Conservation (phyloP, 2,888 invertebrate species). For the Catocala fraxini region DNA sequence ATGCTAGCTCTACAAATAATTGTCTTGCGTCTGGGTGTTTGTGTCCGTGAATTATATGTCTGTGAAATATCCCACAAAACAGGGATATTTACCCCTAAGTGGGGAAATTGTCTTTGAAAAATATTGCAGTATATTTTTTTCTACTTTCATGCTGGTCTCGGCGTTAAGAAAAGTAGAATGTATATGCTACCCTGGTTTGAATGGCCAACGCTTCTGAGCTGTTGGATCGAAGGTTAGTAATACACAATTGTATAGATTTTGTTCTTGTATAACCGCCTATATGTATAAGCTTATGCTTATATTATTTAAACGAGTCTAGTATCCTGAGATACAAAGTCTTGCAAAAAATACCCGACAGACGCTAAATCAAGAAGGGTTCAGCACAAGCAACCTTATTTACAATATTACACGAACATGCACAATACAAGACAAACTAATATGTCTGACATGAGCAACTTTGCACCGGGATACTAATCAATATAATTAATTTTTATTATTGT, state of each 20-base stretch:
- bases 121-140: conserved; percentile 27
- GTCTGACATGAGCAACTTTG: conserved; percentile 6
- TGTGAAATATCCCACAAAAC: background rate
- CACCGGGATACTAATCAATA: conserved; percentile 14
- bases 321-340: conserved; percentile 16
- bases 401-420: background rate
- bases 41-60: background rate
- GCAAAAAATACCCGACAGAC: background rate
- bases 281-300: conserved; percentile 19
- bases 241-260: conserved; percentile 11
- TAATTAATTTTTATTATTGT: background rate
- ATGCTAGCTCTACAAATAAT: background rate
- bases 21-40: background rate
- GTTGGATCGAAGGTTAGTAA: conserved; percentile 28
- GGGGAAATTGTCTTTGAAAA: background rate
- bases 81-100: background rate
- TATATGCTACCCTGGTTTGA: conserved; percentile 32
- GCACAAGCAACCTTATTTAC: background rate
- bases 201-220: conserved; percentile 26
- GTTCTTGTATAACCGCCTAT: conserved; percentile 4
- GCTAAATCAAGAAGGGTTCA: background rate
- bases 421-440: background rate
- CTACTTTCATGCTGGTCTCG: conserved; percentile 27
- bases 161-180: conserved; percentile 30
- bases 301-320: conserved; percentile 13